These are phyloP conservation scores for Lycophotia porphyrea DNA, from an alignment of 2,888 invertebrate species.

Conservation along the genomic window DNA sequence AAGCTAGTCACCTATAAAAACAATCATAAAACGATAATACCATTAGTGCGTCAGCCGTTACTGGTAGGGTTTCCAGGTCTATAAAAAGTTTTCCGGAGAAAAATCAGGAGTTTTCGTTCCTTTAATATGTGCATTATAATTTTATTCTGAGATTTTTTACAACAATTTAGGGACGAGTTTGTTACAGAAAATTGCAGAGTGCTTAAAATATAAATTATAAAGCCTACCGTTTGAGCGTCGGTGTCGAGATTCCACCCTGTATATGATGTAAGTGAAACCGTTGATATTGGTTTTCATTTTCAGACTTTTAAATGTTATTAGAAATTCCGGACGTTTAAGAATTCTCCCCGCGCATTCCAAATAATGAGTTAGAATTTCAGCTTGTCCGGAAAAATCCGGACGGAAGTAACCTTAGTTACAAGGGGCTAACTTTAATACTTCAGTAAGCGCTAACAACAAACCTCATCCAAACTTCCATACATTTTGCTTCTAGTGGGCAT, in stretches of 20 bases:
- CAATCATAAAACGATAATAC: slow-evolving; percentile 57
- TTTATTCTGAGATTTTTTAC: background rate
- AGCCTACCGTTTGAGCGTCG: background rate
- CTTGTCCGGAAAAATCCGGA: background rate
- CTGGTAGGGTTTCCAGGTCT: background rate
- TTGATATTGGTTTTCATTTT: background rate
- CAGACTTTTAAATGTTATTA: background rate
- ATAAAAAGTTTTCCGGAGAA: background rate
- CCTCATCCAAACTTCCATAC: slow-evolving; percentile 60
- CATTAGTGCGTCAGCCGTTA: slow-evolving; percentile 53
- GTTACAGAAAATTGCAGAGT: background rate
- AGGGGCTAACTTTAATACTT: slow-evolving; percentile 48
- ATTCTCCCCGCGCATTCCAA: background rate
- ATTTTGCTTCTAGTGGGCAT: slow-evolving; percentile 59
- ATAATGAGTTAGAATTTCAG: background rate
- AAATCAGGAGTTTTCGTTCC: background rate
- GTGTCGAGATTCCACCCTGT: background rate
- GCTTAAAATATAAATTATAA: background rate
- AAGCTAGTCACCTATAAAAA: slow-evolving; percentile 51
- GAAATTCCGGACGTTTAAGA: background rate
- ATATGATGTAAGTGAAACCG: background rate
- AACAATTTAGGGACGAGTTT: background rate
- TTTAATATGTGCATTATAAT: background rate
- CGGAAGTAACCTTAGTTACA: slow-evolving; percentile 27
- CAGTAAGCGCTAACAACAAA: slow-evolving; percentile 59